Base-by-base conservation (phyloP, 2,888 invertebrate genomes). In the Orgyia antiqua region DNA sequence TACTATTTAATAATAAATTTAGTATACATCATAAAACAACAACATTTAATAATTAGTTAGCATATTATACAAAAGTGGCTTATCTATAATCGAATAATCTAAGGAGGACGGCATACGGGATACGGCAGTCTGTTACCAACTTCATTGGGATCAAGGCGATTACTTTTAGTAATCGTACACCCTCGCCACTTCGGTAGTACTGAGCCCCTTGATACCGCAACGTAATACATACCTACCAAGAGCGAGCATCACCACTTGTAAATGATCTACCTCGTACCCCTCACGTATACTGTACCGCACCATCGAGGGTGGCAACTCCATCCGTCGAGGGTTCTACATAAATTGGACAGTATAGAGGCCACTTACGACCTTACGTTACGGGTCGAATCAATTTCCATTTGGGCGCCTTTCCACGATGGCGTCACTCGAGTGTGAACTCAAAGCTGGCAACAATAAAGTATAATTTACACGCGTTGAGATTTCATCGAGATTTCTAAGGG, bases 91-190 rank as follows among this genome's bases (percentile, higher is more conserved):
- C 40, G 31, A 33, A 29, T 44, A 50, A 15, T 55, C 59, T 50
- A 45, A 63, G 39, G 29, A 10, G 2, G 8, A 44, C 44, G 31
- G 50, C 55, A 45, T 43, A 31, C 43, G 50, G 56, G 58, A 45
- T 63, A 54, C 56, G 60, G 54, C 68, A 71, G 68, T 71, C 69
- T 61, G 76, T 75, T 74, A 65, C 71, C 69, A 73, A 76, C 78
- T 76, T 79, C 76, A 76, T 75, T 56, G 78, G 75, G 77, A 79
- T 79, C 79, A 77, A 69, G 74, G 65, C 76, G 79, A 83, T 82
- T 79, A 80, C 80, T 65, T 67, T 63, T 63, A 61, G 74, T 74
- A 77, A 78, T 77, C 75, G 76, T 59, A 68, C 68, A 68, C 75
- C 75, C 75, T 66, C 73, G 65, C 68, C 71, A 61, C 74, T 73